Evolutionary conservation across 2,888 invertebrate genomes (phyloP), one percentile per base, ranked within the genome.

Genomic region (Thereva nobilitata): DNA sequence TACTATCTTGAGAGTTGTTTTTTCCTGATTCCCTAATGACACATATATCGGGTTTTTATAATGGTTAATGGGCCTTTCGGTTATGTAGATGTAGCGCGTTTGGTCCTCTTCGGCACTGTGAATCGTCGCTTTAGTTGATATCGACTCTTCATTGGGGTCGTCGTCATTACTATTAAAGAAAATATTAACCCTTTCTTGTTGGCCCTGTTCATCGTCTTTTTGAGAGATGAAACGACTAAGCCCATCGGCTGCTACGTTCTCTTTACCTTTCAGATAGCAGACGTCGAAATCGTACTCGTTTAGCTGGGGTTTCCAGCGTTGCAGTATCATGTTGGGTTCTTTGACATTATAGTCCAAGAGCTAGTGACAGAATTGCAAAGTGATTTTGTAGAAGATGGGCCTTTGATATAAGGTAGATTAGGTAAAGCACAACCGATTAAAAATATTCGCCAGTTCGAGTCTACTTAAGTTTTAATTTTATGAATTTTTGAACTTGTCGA

Each of bases 201-300:
- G n/a, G n/a, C n/a, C n/a, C n/a, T n/a, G n/a, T n/a, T n/a, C n/a
- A n/a, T n/a, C n/a, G n/a, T 38, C 42, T 57, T n/a, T 37, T 44
- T 41, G 41, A 42, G 41, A 47, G 52, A 57, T 52, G 54, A 34
- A 57, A 49, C 38, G 52, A 57, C 50, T 68, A 59, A 37, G 50
- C 49, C 23, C 35, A 53, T 56, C 56, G 37, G 44, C 66, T 47
- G 42, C 66, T 47, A 34, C 38, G 59, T 52, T 66, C 50, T 47
- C 57, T 64, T 56, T 64, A 10, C 53, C 63, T 38, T 53, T 64
- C 2, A 64, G 5, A 53, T 64, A 64, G 10, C 4, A 44, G n/a
- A 64, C 44, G 7, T 41, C 10, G n/a, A 64, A 64, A 10, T 44
- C 40, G n/a, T 64, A 64, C 10, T 64, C 42, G 35, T 63, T 63